These are phyloP conservation scores for Marcusenius ussheri DNA, from an alignment of 2,113 vertebrate genomes.

Conservation along the genomic window DNA sequence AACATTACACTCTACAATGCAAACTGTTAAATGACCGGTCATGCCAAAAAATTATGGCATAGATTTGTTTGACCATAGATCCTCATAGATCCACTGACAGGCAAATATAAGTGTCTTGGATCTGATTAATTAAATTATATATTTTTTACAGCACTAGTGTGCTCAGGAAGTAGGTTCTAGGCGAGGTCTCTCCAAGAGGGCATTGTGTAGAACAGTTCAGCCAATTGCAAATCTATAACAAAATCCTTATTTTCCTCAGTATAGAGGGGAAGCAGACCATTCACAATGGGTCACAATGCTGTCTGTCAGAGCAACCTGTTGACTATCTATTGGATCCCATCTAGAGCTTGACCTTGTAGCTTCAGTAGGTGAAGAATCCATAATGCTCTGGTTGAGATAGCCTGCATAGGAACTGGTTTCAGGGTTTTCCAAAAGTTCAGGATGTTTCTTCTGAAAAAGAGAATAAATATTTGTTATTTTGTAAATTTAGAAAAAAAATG, in stretches of 20 bases:
- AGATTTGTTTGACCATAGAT: not conserved
- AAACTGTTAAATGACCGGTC: not conserved
- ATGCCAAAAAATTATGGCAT: not conserved
- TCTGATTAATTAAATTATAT: not conserved
- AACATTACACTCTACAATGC: not conserved
- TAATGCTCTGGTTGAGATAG: not conserved
- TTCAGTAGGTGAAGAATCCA: not conserved
- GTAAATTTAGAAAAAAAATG: not conserved
- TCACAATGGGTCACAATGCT: not conserved
- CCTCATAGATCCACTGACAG: not conserved
- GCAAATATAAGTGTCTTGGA: not conserved
- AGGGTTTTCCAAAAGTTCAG: not conserved
- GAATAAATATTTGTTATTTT: not conserved
- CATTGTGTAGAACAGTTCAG: not conserved
- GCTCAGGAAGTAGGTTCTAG: not conserved
- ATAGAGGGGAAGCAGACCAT: not conserved
- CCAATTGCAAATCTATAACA: not conserved
- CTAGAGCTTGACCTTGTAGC: not conserved
- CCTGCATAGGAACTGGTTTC: not conserved
- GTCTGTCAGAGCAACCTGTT: not conserved
- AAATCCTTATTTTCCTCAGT: not conserved
- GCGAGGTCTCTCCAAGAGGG: not conserved
- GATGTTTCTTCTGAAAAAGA: conserved; percentile 9
- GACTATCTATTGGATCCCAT: not conserved
- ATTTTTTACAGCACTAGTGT: not conserved